Base-by-base conservation (phyloP, 2,113 vertebrate species). In the Heterocephalus glaber region DNA sequence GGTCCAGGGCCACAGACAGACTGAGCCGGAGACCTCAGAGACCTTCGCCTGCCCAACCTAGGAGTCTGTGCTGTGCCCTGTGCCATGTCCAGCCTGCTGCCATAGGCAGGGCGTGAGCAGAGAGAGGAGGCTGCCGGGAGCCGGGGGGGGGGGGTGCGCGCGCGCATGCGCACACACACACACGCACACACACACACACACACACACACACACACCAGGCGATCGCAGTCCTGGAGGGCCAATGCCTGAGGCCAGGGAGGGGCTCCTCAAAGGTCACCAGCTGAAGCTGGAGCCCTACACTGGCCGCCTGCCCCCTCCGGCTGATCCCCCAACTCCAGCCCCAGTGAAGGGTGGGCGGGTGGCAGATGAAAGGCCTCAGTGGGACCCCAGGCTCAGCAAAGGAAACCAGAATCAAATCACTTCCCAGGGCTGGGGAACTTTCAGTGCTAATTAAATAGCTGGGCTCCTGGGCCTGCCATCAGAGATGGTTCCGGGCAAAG, bases 371-470 rank as follows among this genome's bases (percentile, higher is more conserved):
- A 95, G 76, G 58, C 19, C 76, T 90, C 22, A 65, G 8, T 17
- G 41, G 88, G 76, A 41, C 7, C 70, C 38, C 61, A 19, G 28
- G 38, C 52, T 47, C 95, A 81, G 93, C 81, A 30, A 90, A 79
- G 97, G 68, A 97, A 98, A 96, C 54, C 97, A 96, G 98, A 98
- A 98, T 97, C 79, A 98, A 98, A 98, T 95, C 97, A 96, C 97
- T 97, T 98, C 97, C 97, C 97, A 92, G 97, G 97, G 94, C 97
- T 97, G 97, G 97, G 96, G 97, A 97, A 74, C 98, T 96, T 98
- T 96, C 95, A 52, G 63, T 95, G 97, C 96, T 98, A 98, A 98
- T 98, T 98, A 98, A 98, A 98, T 97, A 98, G 96, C 96, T 47
- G 61, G 95, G 96, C 28, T 0, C 95, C 26, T 66, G 87, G 96